A percentile compares a stretch with the other conserved stretches of the same genome.
Conservation (phyloP, 2,888 invertebrate genomes). For the Drosophila neoperkinsi region DNA sequence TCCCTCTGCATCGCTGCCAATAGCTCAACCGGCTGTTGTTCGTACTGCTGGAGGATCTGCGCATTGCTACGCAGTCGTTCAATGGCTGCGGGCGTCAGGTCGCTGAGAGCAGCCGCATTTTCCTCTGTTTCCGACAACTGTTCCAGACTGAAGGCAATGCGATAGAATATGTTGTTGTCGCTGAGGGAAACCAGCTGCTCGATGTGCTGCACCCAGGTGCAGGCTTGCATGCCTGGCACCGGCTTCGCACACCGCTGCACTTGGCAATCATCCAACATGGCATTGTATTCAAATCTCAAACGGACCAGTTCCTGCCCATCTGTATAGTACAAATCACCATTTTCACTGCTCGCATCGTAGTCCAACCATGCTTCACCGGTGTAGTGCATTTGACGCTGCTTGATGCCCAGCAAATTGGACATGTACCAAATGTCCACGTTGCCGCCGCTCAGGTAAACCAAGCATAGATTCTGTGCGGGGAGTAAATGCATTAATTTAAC, state of each 20-base stretch:
- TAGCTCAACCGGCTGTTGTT: conserved; percentile 59
- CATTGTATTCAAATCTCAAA: conserved; percentile 68
- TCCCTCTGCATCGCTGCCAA: conserved; percentile 71
- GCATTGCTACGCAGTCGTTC: conserved; percentile 59
- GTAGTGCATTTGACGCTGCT: conserved; percentile 72
- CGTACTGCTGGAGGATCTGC: conserved; percentile 57
- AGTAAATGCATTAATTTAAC: conserved; percentile 72
- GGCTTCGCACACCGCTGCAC: conserved; percentile 66
- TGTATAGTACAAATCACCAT: conserved; percentile 77
- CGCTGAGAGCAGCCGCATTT: conserved; percentile 35
- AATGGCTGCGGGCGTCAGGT: conserved; percentile 64
- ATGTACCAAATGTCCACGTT: conserved; percentile 83
- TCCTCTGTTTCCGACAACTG: background rate
- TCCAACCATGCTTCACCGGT: conserved; percentile 73
- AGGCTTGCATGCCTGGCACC: conserved; percentile 79
- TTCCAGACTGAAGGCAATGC: conserved; percentile 47
- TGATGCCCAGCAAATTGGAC: conserved; percentile 60
- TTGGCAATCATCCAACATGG: conserved; percentile 60
- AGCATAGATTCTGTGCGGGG: conserved; percentile 63
- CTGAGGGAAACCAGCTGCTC: conserved; percentile 82
- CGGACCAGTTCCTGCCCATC: conserved; percentile 77
- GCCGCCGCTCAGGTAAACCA: conserved; percentile 80
- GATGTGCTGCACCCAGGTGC: conserved; percentile 79
- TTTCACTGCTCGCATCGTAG: conserved; percentile 64
- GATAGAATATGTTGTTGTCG: conserved; percentile 83